These are phyloP conservation scores for Entomobrya proxima DNA, from an alignment of 2,888 invertebrate species.

Conservation along the genomic window DNA sequence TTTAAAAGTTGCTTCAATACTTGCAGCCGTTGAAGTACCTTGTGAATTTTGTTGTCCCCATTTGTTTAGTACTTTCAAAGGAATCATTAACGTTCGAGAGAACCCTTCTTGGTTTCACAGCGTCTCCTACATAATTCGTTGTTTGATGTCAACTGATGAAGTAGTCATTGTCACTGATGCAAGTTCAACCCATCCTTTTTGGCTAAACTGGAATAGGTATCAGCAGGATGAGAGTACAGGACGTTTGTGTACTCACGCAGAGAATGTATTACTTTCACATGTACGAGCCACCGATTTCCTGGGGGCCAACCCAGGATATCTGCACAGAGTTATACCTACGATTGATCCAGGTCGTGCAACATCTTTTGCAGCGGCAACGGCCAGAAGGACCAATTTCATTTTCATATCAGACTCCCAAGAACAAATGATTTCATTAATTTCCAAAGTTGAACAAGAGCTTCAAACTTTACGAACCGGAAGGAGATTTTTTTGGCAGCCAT, in stretches of 20 bases:
- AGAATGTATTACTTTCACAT: conserved; percentile 33
- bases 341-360: not conserved
- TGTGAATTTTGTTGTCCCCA: conserved; percentile 46
- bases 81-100: conserved; percentile 31
- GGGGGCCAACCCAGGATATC: not conserved
- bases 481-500: conserved; percentile 53
- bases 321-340: not conserved
- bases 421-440: conserved; percentile 15
- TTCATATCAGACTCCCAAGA: not conserved
- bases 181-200: not conserved
- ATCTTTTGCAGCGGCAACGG: not conserved
- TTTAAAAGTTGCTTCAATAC: not conserved
- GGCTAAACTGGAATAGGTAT: not conserved
- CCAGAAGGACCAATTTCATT: conserved; percentile 29
- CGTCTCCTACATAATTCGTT: conserved; percentile 44
- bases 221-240: not conserved
- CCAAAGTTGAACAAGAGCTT: conserved; percentile 34
- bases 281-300: conserved; percentile 12
- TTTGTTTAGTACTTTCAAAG: conserved; percentile 30
- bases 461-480: not conserved
- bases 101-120: not conserved
- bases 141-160: conserved; percentile 40
- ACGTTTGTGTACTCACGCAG: conserved; percentile 5
- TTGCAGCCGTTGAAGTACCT: not conserved
- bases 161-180: conserved; percentile 40